Conservation (phyloP, 2,113 vertebrate species). For the Trogon surrucura region DNA sequence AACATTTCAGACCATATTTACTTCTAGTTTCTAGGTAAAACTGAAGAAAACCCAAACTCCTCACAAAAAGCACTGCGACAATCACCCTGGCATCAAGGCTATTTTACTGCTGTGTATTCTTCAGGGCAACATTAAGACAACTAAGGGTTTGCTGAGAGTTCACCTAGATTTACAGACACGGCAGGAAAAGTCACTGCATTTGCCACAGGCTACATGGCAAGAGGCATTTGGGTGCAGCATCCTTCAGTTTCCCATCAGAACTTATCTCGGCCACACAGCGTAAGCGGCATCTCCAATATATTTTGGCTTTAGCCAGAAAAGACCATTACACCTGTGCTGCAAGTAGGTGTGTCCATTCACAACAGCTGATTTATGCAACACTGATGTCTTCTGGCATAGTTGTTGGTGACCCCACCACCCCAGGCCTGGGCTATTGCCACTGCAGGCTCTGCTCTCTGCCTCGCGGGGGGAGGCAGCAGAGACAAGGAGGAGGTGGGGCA, state of each 20-base stretch:
- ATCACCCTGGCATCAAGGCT: neutral
- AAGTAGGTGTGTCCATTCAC: neutral
- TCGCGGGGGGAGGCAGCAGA: neutral
- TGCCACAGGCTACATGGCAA: neutral
- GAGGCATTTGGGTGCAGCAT: neutral
- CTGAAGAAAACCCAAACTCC: neutral
- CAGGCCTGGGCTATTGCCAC: fast-evolving
- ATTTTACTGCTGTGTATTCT: neutral
- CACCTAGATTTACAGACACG: neutral
- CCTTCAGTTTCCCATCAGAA: neutral
- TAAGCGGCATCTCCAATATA: neutral
- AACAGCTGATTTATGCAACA: neutral
- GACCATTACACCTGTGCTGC: no score
- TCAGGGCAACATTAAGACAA: neutral
- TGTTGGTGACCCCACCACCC: neutral
- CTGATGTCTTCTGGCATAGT: neutral
- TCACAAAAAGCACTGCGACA: neutral
- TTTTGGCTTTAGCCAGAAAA: neutral
- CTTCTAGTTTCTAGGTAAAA: neutral
- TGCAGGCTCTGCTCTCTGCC: neutral
- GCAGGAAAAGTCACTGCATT: neutral
- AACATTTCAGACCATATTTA: neutral
- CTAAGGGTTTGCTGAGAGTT: neutral
- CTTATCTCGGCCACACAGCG: neutral
- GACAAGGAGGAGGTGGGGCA: neutral